Evolutionary conservation across 2,113 vertebrate genomes (phyloP).

Genomic region (Cranoglanis bouderius): DNA sequence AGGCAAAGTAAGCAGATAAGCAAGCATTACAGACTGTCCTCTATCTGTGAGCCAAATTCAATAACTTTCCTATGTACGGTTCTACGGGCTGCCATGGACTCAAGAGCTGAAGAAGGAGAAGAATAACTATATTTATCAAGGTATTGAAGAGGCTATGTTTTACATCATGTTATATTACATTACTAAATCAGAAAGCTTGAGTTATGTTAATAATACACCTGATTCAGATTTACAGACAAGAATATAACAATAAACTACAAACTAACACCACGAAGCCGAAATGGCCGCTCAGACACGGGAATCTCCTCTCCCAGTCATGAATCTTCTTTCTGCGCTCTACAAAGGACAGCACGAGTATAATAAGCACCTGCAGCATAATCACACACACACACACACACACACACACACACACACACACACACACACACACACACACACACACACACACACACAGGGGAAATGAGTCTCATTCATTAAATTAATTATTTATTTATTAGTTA

Average conservation of each 20-base stretch:
- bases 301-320: slow-evolving; percentile 65
- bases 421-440: slow-evolving; percentile 14
- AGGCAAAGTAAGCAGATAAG: too few species aligned
- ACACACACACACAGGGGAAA: too few species aligned
- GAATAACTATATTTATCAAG: too few species aligned
- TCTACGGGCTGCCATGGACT: too few species aligned
- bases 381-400: slow-evolving; percentile 10
- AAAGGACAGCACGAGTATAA: slow-evolving; percentile 77
- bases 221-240: neutral
- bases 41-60: too few species aligned
- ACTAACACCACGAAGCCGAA: slow-evolving; percentile 84
- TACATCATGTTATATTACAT: neutral
- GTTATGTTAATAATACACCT: neutral
- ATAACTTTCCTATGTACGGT: too few species aligned
- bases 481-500: neutral
- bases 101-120: too few species aligned
- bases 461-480: neutral
- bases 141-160: neutral
- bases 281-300: slow-evolving; percentile 69
- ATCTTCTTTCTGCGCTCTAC: slow-evolving; percentile 72
- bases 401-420: slow-evolving; percentile 17
- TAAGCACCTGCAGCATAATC: slow-evolving; percentile 67
- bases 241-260: neutral
- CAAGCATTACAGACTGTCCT: too few species aligned
- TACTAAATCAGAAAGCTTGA: too few species aligned